Conservation (phyloP, 2,113 vertebrate species). For the Pteruthius melanotis region DNA sequence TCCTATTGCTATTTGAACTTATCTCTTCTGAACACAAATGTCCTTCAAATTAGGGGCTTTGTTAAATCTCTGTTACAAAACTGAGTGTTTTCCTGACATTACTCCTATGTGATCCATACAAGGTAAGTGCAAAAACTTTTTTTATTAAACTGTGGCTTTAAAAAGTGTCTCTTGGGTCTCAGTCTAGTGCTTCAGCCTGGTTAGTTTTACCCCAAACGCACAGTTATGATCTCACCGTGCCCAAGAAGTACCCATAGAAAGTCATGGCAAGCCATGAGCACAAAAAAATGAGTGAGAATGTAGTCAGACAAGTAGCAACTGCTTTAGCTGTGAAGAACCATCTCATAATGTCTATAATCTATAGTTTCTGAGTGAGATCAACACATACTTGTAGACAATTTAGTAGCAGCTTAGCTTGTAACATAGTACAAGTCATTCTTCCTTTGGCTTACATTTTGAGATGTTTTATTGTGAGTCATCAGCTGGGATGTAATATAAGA, state of each 20-base stretch:
- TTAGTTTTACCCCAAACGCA: background rate
- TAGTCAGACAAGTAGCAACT: background rate
- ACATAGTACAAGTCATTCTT: background rate
- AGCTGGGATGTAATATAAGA: background rate
- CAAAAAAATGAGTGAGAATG: background rate
- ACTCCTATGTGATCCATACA: background rate
- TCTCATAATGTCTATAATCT: background rate
- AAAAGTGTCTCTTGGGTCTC: background rate
- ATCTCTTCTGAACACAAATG: background rate
- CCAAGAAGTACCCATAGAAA: background rate
- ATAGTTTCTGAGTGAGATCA: background rate
- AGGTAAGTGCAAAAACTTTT: background rate
- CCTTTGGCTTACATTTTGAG: background rate
- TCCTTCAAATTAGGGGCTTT: background rate
- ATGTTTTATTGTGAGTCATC: constrained; percentile 14
- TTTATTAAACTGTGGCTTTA: background rate
- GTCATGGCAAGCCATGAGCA: background rate
- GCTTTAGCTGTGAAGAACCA: background rate
- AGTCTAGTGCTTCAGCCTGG: background rate
- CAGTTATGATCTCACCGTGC: background rate
- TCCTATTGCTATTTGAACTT: background rate
- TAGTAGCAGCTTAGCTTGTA: background rate
- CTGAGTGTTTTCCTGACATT: background rate
- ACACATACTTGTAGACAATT: background rate
- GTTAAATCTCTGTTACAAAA: background rate